Conservation (phyloP, 2,113 vertebrate genomes). For the Atractosteus spatula region DNA sequence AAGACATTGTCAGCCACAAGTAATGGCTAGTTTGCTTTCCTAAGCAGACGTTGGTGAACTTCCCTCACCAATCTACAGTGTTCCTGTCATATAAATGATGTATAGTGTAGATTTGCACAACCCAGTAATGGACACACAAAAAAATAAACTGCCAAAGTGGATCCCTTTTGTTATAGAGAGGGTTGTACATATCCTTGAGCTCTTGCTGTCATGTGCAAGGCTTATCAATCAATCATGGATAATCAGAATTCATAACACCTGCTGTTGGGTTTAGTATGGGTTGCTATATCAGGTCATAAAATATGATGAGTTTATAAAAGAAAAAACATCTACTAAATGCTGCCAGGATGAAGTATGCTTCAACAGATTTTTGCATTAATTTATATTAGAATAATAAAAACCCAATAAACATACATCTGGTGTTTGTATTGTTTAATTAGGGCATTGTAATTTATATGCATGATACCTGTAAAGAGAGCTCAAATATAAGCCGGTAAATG, state of each 20-base stretch:
- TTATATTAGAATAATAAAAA: conserved; percentile 5
- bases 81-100: too few relatives aligned
- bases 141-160: too few relatives aligned
- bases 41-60: too few relatives aligned
- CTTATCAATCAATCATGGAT: conserved; percentile 1
- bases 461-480: not conserved
- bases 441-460: not conserved
- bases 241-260: not conserved
- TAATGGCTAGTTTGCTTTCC: too few relatives aligned
- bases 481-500: not conserved
- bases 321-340: conserved; percentile 4
- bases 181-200: not conserved
- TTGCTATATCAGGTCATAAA: not conserved
- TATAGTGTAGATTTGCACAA: too few relatives aligned
- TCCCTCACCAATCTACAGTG: too few relatives aligned
- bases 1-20: too few relatives aligned
- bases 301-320: conserved; percentile 8
- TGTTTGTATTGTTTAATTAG: conserved; percentile 11
- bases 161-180: not conserved
- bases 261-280: conserved; percentile 1
- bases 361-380: conserved; percentile 8
- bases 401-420: not conserved
- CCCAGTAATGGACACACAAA: too few relatives aligned
- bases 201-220: not conserved
- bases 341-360: conserved; percentile 1